phyloP scores from a whole-genome alignment of 2,888 invertebrate species.

The Drosophila peninsularis region DNA sequence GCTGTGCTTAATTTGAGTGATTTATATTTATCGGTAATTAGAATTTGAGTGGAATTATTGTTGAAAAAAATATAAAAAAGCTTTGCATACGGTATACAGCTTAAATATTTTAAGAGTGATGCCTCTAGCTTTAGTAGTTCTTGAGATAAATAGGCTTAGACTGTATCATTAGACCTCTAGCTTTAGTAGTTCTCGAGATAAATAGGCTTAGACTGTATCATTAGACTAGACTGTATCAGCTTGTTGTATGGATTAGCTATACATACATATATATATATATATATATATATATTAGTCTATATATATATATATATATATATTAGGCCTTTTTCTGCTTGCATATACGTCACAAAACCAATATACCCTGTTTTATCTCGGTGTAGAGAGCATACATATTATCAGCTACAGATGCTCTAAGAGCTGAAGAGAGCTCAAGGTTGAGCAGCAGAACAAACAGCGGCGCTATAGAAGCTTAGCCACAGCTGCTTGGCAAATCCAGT shows the following conservation, averaged over 20 bases:
- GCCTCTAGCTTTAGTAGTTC: no score
- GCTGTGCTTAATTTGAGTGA: no score
- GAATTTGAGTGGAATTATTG: background rate
- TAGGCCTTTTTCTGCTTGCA: background rate
- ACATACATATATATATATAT: background rate
- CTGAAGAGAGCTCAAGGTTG: slow-evolving; percentile 1
- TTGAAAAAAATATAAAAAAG: no score
- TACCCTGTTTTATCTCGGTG: background rate
- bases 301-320: no score
- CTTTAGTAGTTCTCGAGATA: background rate
- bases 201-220: background rate
- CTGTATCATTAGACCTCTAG: no score
- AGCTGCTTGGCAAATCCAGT: background rate
- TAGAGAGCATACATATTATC: background rate
- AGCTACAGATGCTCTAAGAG: background rate
- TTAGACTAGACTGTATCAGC: background rate
- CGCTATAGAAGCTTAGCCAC: background rate
- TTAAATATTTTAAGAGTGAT: no score
- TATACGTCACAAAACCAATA: background rate
- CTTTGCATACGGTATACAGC: no score
- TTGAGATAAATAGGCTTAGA: background rate
- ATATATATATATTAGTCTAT: no score
- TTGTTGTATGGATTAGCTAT: background rate
- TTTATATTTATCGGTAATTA: background rate
- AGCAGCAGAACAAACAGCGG: slow-evolving; percentile 19